Evolutionary conservation across 53 echinoderm and acorn worm genomes (phyloP).

Genomic region (Actinopyga echinites): DNA sequence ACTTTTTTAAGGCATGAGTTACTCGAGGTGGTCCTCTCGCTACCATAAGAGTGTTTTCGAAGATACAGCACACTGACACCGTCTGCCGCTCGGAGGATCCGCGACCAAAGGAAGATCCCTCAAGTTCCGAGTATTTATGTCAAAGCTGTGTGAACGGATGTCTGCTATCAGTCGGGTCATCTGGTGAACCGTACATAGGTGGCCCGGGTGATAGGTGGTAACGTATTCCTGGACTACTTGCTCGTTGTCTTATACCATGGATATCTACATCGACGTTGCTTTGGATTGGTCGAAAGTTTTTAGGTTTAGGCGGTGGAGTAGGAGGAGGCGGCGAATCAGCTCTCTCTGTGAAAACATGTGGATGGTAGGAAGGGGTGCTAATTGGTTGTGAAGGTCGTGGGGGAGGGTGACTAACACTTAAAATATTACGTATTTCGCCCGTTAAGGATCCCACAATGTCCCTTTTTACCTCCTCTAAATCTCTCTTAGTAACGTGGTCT

Average conservation of each 20-base stretch:
- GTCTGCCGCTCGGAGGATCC: no score
- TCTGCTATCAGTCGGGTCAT: background rate
- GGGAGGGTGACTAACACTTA: background rate
- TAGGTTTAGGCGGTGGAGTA: slow-evolving; percentile 16
- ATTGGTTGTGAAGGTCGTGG: background rate
- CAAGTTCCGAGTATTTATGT: background rate
- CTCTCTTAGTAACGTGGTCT: slow-evolving; percentile 42
- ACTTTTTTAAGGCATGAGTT: no score
- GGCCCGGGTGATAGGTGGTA: slow-evolving; percentile 31
- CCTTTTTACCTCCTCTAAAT: slow-evolving; percentile 63
- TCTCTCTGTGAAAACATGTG: background rate
- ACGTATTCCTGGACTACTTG: slow-evolving; percentile 31
- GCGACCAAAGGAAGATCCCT: no score
- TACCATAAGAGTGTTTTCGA: no score
- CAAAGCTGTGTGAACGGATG: background rate
- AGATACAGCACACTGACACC: no score
- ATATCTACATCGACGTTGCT: slow-evolving; percentile 18
- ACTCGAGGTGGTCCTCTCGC: no score
- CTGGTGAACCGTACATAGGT: background rate
- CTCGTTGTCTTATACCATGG: slow-evolving; percentile 27
- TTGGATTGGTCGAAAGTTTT: slow-evolving; percentile 6
- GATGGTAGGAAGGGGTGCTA: background rate
- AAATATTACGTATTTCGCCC: slow-evolving; percentile 34
- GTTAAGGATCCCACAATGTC: slow-evolving; percentile 64
- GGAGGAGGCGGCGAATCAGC: slow-evolving; percentile 19